Conservation (phyloP, 2,113 vertebrate species). For the Syrmaticus mikado region DNA sequence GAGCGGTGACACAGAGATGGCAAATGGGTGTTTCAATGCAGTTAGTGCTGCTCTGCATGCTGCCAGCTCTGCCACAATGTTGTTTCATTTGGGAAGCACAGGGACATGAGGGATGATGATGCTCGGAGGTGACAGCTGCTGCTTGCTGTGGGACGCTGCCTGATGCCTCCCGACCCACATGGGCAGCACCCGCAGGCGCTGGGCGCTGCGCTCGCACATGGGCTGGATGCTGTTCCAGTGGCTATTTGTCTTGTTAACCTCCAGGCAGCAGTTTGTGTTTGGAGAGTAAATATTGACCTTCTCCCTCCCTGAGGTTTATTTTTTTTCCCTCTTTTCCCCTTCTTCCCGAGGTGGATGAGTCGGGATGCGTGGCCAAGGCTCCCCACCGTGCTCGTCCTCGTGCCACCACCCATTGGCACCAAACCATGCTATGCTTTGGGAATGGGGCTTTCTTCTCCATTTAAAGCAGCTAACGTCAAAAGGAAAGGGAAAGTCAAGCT, state of each 20-base stretch:
- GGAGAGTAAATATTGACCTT: constrained; percentile 30
- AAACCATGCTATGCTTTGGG: not conserved
- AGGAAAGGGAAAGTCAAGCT: not conserved
- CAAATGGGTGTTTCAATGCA: not conserved
- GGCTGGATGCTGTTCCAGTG: not conserved
- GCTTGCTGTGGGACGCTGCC: accelerated
- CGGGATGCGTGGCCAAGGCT: accelerated
- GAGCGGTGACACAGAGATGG: not conserved
- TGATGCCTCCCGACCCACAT: accelerated
- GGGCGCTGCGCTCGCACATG: not conserved
- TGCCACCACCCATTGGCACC: not conserved
- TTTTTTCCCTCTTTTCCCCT: not conserved
- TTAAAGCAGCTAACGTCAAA: not conserved
- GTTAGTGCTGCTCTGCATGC: not conserved
- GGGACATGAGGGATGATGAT: accelerated
- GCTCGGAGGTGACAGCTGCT: not conserved
- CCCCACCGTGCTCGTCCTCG: not conserved
- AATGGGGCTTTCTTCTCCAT: accelerated
- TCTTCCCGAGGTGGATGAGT: not conserved
- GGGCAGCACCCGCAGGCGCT: not conserved
- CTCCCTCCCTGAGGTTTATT: not conserved
- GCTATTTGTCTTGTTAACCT: not conserved
- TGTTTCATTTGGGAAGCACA: not conserved
- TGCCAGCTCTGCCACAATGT: not conserved
- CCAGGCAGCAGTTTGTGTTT: constrained; percentile 30